Evolutionary conservation across 2,888 invertebrate species (phyloP), one percentile per base, ranked within the genome.

Genomic region (Dolichomitus sp.): DNA sequence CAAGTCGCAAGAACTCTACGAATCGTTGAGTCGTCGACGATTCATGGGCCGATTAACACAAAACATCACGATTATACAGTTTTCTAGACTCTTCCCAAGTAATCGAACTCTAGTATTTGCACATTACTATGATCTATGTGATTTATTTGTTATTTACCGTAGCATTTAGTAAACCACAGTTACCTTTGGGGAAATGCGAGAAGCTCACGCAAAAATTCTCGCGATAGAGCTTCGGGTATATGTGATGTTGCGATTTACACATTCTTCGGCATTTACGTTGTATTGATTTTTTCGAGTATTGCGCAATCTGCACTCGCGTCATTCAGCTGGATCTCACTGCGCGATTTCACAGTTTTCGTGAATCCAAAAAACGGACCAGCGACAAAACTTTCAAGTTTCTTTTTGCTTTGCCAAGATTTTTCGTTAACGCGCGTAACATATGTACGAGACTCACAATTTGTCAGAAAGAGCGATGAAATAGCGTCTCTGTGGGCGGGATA

Each of bases 111-210:
- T 70, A 70, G 65, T 76, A 83, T 76, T 75, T 70, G 75, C 82
- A 83, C 82, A 72, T 80, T 68, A 76, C 79, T 61, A 40, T 33
- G 72, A 82, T 80, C 59, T 19, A 66, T 80, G 82, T 83, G 72
- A 83, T 83, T 83, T 61, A 76, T 76, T 80, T 80, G 70, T 83
- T 69, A 81, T 76, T 74, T 17, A 72, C 61, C 79, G 72, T 83
- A 83, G 79, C 45, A 52, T 66, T 68, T 80, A 75, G 70, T 75
- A 54, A 66, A 79, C 79, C 73, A 61, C 37, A 80, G 82, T 83
- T 83, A 83, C 82, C 82, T 80, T 75, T 52, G 79, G 75, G 50
- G 59, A 48, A 75, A 57, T 37, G 59, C 68, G 57, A 37, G 59
- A 76, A 6, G 30, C 17, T 61, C 12, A 45, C 27, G 37, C n/a